phyloP scores from a whole-genome alignment of 2,113 vertebrate genomes.

The Campylomormyrus tamandua region DNA sequence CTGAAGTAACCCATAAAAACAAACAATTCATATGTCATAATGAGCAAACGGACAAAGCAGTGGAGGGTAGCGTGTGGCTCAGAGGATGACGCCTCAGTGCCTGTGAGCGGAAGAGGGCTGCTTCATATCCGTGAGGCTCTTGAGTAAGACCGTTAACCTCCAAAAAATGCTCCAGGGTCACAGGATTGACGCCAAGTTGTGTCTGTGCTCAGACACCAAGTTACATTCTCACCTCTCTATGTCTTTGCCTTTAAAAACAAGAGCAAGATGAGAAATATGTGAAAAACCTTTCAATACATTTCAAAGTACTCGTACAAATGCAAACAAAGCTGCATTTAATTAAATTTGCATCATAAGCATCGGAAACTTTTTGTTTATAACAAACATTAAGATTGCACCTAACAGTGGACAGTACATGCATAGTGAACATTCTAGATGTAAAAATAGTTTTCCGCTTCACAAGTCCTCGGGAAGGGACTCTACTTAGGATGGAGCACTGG shows the following conservation, averaged over 20 bases:
- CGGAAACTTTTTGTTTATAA: neutral
- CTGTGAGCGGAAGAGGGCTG: neutral
- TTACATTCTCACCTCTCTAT: neutral
- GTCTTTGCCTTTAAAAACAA: neutral
- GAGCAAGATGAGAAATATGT: neutral
- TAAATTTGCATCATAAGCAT: neutral
- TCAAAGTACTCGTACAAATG: neutral
- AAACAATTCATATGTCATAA: constrained; percentile 23
- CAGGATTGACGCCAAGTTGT: neutral
- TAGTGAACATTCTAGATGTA: neutral
- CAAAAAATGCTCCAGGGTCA: neutral
- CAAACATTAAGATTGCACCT: neutral
- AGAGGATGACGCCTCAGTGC: neutral
- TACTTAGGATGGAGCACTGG: no score
- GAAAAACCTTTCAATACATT: neutral
- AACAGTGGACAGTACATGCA: neutral
- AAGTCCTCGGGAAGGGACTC: neutral
- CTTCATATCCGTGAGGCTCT: neutral
- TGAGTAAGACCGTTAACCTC: neutral
- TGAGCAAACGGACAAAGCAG: constrained; percentile 12
- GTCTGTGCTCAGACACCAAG: neutral
- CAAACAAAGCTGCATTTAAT: neutral
- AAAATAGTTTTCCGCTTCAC: neutral
- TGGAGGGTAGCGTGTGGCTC: neutral
- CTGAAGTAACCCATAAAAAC: constrained; percentile 38